Conservation (phyloP, 2,888 invertebrate genomes). For the Acanthococcus lagerstroemiae region DNA sequence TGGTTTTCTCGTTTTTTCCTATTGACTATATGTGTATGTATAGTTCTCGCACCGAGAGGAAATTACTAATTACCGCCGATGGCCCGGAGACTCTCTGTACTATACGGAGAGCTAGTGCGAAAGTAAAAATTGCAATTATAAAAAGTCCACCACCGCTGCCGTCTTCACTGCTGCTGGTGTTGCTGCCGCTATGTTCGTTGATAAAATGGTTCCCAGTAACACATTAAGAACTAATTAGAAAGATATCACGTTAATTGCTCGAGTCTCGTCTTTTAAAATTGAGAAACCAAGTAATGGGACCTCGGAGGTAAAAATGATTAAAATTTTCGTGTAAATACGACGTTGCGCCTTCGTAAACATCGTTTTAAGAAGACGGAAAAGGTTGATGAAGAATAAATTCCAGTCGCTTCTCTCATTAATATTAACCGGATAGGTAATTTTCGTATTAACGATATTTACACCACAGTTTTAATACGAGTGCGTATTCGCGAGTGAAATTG, state of each 20-base stretch:
- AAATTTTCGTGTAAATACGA: slow-evolving; percentile 15
- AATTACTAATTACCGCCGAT: slow-evolving; percentile 21
- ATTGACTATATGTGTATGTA: no score
- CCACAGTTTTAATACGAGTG: not conserved
- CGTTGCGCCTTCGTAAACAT: not conserved
- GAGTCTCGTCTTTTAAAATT: slow-evolving; percentile 28
- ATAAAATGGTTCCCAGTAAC: slow-evolving; percentile 4
- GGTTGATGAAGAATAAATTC: slow-evolving; percentile 27
- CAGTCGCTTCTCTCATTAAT: slow-evolving; percentile 25
- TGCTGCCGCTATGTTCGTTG: slow-evolving; percentile 12
- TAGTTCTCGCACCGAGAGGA: not conserved
- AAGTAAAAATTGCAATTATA: slow-evolving; percentile 26
- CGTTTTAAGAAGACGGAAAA: not conserved
- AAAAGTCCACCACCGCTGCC: not conserved
- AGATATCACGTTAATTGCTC: slow-evolving; percentile 29
- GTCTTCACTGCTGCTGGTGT: not conserved
- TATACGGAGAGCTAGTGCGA: not conserved
- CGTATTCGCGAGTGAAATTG: slow-evolving; percentile 20
- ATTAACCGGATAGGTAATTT: slow-evolving; percentile 22
- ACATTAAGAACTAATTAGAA: slow-evolving; percentile 30
- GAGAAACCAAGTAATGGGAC: slow-evolving; percentile 16
- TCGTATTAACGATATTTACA: slow-evolving; percentile 15
- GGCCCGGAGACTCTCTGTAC: slow-evolving; percentile 11
- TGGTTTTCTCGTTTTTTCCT: no score
- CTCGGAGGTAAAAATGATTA: slow-evolving; percentile 28